A percentile compares a stretch with the other conserved stretches of the same genome.
phyloP scores from a whole-genome alignment of 2,113 vertebrate genomes.

The Rhynchomys soricoides region DNA sequence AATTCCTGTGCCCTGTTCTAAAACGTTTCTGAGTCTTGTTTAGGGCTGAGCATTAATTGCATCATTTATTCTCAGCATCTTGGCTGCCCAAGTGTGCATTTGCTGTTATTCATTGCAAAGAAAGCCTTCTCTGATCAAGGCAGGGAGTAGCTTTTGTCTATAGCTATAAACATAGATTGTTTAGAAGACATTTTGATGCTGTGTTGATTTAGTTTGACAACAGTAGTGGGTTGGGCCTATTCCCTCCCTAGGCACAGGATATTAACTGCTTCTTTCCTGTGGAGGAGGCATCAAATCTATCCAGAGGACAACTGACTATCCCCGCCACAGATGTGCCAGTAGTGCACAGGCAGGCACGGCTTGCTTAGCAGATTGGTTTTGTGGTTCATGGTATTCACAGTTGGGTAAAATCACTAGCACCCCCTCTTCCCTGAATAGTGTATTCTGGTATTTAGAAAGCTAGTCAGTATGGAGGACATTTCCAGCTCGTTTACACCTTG shows the following conservation, averaged over 20 bases:
- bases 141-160: neutral
- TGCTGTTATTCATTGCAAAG: neutral
- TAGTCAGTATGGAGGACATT: neutral
- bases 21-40: neutral
- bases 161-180: neutral
- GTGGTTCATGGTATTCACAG: neutral
- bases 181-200: neutral
- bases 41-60: neutral
- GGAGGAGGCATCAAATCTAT: neutral
- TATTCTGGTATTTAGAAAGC: neutral
- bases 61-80: neutral
- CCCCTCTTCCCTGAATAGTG: neutral
- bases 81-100: neutral
- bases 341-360: neutral
- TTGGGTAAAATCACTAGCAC: neutral
- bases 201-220: neutral
- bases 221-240: neutral
- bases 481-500: neutral
- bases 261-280: neutral
- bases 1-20: neutral
- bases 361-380: neutral
- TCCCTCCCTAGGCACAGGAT: neutral
- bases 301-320: neutral
- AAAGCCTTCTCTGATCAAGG: neutral
- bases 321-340: neutral